Conservation (phyloP, 2,888 invertebrate species). For the Phymatocera aterrima region DNA sequence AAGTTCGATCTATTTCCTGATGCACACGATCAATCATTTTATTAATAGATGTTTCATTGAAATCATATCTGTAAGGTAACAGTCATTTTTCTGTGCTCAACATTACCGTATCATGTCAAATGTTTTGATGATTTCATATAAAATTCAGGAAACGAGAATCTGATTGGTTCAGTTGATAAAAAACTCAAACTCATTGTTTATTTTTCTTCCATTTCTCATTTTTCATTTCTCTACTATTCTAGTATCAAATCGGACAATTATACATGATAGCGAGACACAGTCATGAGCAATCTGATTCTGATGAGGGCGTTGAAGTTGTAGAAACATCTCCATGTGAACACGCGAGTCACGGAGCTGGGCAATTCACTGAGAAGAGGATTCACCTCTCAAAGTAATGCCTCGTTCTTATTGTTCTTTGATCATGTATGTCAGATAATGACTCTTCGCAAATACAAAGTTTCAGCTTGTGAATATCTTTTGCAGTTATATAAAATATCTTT, state of each 20-base stretch:
- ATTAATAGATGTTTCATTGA: not conserved
- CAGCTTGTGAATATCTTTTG: not conserved
- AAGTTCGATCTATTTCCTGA: not conserved
- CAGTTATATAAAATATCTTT: not conserved
- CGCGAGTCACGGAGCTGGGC: conserved; percentile 87
- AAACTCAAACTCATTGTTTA: not conserved
- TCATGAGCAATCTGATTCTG: conserved; percentile 91
- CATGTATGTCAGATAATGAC: conserved; percentile 2
- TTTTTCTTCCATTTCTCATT: no score
- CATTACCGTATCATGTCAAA: no score
- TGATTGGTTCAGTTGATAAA: not conserved
- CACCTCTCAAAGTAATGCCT: conserved; percentile 87
- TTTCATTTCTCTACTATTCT: conserved; percentile 64
- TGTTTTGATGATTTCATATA: no score
- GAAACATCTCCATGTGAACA: conserved; percentile 89
- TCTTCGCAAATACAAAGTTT: not conserved
- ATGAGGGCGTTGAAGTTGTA: conserved; percentile 94
- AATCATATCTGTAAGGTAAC: not conserved
- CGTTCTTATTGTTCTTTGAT: not conserved
- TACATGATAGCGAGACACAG: conserved; percentile 97
- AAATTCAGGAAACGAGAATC: not conserved
- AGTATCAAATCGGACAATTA: conserved; percentile 94
- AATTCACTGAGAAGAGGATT: conserved; percentile 93
- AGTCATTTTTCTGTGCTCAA: not conserved
- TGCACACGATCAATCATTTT: not conserved